Conservation (phyloP, 2,113 vertebrate genomes). For the Nyctereutes procyonoides region DNA sequence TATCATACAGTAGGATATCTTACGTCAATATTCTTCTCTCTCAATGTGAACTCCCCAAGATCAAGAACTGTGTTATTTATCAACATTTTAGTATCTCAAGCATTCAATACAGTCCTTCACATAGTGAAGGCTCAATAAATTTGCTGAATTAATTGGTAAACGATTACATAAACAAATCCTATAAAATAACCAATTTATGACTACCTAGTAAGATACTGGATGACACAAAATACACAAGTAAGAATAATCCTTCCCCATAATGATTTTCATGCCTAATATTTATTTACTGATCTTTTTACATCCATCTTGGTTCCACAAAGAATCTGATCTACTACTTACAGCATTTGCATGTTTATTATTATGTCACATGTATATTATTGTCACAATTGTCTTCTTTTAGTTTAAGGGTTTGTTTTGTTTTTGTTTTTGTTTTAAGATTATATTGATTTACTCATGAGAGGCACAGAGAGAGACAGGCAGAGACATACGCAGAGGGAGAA, state of each 20-base stretch:
- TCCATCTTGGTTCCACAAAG: background rate
- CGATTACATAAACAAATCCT: slow-evolving; percentile 1
- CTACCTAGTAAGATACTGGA: background rate
- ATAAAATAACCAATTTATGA: background rate
- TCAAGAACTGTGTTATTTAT: background rate
- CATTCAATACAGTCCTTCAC: background rate
- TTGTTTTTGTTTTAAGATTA: background rate
- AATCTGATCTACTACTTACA: background rate
- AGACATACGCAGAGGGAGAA: background rate
- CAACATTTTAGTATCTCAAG: background rate
- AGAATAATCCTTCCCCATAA: background rate
- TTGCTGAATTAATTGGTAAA: background rate
- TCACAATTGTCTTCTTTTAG: background rate
- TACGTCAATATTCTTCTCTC: background rate
- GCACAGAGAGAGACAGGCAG: background rate
- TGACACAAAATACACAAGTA: slow-evolving; percentile 24
- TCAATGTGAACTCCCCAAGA: background rate
- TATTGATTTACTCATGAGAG: background rate
- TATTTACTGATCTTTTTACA: background rate
- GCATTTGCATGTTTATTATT: background rate
- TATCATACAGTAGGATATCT: background rate
- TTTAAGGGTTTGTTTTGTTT: too few relatives aligned
- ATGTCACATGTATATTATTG: background rate
- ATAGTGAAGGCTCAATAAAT: background rate
- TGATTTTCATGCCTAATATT: background rate